A percentile compares a stretch with the other conserved stretches of the same genome.
Evolutionary conservation across 2,888 invertebrate genomes (phyloP).

Genomic region (Dryocosmus kuriphilus): DNA sequence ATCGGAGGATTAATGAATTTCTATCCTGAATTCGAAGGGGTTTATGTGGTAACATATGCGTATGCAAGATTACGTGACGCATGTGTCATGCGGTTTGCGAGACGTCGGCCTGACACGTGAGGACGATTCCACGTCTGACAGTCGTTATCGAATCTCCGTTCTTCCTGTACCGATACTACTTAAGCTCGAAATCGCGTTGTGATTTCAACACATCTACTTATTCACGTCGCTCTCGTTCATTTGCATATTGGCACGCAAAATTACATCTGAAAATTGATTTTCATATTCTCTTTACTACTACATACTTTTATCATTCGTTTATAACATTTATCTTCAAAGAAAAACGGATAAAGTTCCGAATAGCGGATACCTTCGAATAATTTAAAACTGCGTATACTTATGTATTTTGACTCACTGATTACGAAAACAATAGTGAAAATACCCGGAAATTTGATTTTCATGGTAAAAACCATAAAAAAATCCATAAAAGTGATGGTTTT

Average conservation of each 20-base stretch:
- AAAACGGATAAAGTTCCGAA: no score
- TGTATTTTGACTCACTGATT: no score
- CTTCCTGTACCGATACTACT: slow-evolving; percentile 18
- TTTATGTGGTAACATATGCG: slow-evolving; percentile 40
- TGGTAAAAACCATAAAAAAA: no score
- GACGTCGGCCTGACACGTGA: slow-evolving; percentile 61
- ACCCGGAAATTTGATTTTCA: no score
- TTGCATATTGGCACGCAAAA: background rate
- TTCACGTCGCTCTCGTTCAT: background rate
- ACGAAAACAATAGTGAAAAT: no score
- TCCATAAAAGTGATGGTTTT: no score
- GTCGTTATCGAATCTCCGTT: slow-evolving; percentile 42
- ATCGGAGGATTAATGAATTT: slow-evolving; percentile 49
- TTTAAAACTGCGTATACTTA: no score
- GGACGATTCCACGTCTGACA: slow-evolving; percentile 55
- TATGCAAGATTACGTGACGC: slow-evolving; percentile 58
- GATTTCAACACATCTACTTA: background rate
- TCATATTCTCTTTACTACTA: no score
- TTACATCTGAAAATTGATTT: background rate
- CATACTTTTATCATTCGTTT: no score
- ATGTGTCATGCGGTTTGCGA: slow-evolving; percentile 56
- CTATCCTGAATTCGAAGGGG: slow-evolving; percentile 48
- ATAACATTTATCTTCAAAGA: no score
- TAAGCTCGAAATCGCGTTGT: background rate
- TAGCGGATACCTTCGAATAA: no score